A percentile compares a stretch with the other conserved stretches of the same genome.
These are phyloP conservation scores for Aethes cnicana DNA, from an alignment of 2,888 invertebrate species.

Conservation along the genomic window DNA sequence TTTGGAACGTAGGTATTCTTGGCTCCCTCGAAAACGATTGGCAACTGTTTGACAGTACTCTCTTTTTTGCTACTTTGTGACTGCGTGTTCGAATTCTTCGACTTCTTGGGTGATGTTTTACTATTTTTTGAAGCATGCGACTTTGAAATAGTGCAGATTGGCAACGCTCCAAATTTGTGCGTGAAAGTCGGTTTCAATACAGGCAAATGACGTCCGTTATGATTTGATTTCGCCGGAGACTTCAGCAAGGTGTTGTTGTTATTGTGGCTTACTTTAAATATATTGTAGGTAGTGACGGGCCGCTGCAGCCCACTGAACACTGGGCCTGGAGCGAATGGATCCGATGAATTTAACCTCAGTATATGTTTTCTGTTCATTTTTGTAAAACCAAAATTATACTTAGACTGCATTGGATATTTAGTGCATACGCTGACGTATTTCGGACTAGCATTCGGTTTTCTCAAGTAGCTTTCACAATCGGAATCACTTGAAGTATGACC, in stretches of 20 bases:
- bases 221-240: conserved; percentile 60
- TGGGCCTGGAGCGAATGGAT: conserved; percentile 77
- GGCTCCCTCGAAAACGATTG: conserved; percentile 71
- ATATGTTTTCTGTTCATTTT: conserved; percentile 66
- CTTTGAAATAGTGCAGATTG: conserved; percentile 60
- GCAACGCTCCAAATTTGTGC: conserved; percentile 75
- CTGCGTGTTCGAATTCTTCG: conserved; percentile 49
- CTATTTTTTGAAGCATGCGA: conserved; percentile 51
- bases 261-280: conserved; percentile 74
- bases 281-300: conserved; percentile 70
- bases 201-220: conserved; percentile 61
- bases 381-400: conserved; percentile 67
- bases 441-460: conserved; percentile 67
- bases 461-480: conserved; percentile 71
- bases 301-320: conserved; percentile 76
- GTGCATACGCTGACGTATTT: conserved; percentile 74
- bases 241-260: conserved; percentile 72
- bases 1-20: conserved; percentile 74
- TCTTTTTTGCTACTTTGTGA: conserved; percentile 60
- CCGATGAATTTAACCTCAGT: conserved; percentile 63
- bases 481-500: conserved; percentile 82
- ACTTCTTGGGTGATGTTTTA: conserved; percentile 64
- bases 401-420: conserved; percentile 67
- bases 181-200: conserved; percentile 69
- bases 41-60: conserved; percentile 54